Conservation (phyloP, 2,113 vertebrate species). For the Notarius lentiginosus region DNA sequence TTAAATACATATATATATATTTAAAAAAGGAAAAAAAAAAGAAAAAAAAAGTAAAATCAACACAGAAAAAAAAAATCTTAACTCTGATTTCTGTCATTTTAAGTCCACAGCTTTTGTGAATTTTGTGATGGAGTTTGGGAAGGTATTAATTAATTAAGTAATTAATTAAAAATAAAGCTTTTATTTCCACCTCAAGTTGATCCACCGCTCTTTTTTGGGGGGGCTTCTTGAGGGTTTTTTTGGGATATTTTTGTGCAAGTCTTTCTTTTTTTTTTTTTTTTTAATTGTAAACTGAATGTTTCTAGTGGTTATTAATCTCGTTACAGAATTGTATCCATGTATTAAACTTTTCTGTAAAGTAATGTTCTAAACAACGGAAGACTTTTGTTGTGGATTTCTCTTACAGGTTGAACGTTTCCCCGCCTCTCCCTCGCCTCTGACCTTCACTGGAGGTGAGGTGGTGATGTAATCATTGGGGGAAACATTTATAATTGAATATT, state of each 20-base stretch:
- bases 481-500: slow-evolving; percentile 47
- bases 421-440: slow-evolving; percentile 46
- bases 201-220: slow-evolving; percentile 34
- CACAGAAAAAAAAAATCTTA: slow-evolving; percentile 52
- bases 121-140: slow-evolving; percentile 68
- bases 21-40: slow-evolving; percentile 57
- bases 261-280: slow-evolving; percentile 59
- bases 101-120: slow-evolving; percentile 65
- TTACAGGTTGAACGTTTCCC: slow-evolving; percentile 48
- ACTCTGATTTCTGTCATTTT: slow-evolving; percentile 69
- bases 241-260: slow-evolving; percentile 51
- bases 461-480: slow-evolving; percentile 54
- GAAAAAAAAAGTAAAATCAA: slow-evolving; percentile 53
- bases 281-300: slow-evolving; percentile 77
- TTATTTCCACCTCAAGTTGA: slow-evolving; percentile 57
- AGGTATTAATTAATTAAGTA: slow-evolving; percentile 57
- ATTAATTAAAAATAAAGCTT: slow-evolving; percentile 54
- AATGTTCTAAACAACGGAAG: slow-evolving; percentile 61
- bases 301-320: slow-evolving; percentile 77
- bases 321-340: slow-evolving; percentile 63
- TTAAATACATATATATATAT: slow-evolving; percentile 56
- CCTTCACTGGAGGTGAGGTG: slow-evolving; percentile 55
- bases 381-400: slow-evolving; percentile 70
- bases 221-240: slow-evolving; percentile 19
- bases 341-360: slow-evolving; percentile 58